Evolutionary conservation across 2,113 vertebrate genomes (phyloP).

Genomic region (Epinephelus moara): DNA sequence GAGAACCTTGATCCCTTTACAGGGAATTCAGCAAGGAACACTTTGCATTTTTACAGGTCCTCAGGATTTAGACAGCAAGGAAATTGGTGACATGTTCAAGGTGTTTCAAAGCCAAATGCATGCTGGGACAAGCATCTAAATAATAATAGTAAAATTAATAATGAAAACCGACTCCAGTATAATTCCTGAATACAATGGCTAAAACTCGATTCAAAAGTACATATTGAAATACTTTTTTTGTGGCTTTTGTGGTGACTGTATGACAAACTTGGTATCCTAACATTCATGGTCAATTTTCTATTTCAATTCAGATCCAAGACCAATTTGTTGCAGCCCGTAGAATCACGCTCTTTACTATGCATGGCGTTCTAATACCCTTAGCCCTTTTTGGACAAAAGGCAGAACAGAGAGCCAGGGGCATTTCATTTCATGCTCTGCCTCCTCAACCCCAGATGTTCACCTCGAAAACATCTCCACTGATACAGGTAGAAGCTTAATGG

Average conservation of each 20-base stretch:
- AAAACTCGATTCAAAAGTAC: not conserved
- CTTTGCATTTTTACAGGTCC: conserved; percentile 68
- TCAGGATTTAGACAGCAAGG: conserved; percentile 41
- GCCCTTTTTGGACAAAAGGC: conserved; percentile 81
- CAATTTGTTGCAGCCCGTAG: conserved; percentile 70
- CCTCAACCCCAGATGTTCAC: conserved; percentile 88
- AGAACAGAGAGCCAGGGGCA: conserved; percentile 74
- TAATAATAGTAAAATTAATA: not conserved
- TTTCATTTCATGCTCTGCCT: conserved; percentile 86
- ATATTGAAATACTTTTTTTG: not conserved
- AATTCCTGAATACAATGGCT: not conserved
- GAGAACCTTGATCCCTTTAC: conserved; percentile 68
- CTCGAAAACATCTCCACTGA: conserved; percentile 83
- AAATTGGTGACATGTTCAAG: conserved; percentile 17
- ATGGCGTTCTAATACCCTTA: conserved; percentile 76
- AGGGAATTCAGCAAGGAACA: conserved; percentile 66
- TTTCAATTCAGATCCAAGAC: conserved; percentile 72
- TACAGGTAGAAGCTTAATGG: conserved; percentile 86
- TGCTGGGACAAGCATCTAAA: not conserved
- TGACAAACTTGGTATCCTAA: conserved; percentile 42
- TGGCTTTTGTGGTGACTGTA: conserved; percentile 12
- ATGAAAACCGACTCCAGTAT: not conserved
- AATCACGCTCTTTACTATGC: conserved; percentile 72
- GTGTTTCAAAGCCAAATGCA: conserved; percentile 16
- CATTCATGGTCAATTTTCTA: conserved; percentile 66